Base-by-base conservation (phyloP, 2,113 vertebrate species). In the Corythoichthys haematopterus region DNA sequence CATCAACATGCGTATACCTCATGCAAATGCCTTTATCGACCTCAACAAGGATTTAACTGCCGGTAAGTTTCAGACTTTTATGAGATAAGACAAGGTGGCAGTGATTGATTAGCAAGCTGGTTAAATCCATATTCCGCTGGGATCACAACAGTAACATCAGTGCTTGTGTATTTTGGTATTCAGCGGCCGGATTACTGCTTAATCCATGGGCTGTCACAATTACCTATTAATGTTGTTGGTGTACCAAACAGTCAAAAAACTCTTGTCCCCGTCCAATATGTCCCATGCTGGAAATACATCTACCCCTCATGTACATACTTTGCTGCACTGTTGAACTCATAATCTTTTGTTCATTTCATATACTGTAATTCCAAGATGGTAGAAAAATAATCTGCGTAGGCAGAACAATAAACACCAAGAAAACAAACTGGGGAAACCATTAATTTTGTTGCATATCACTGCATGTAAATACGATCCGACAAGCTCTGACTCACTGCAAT, bases 1-100 rank as follows among this genome's bases (percentile, higher is more conserved):
- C 1, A 85, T 69, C 55, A 68, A 74, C 16, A 93, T 98, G 93
- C 83, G 89, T 3, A 71, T 79, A 51, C 97, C 96, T 4, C 96
- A 99, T 75, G 96, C 97, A 14, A 94, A 98, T 63, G 94, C 96
- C 0, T 99, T 99, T 78, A 95, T 98, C 76, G 95, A 99, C 85
- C 91, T 99, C 80, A 95, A 93, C 88, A 92, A 90, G 77, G 96
- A 98, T 85, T 97, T 98, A 66, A 94, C 96, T 35, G 96, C 97
- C 52, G 97, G 97, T 99, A 82, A 95, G 94, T 52, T 38, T 63
- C 16, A 56, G 37, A 62, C 51, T 0, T 12, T 9, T 20, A 2
- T 6, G 14, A 45, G 14, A 12, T 51, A 8, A 47, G 28, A 69
- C 38, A 0, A 59, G 9, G 4, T 35, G 16, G 40, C 65, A 15